Evolutionary conservation across 2,797 vertebrate species (phyloP).

Genomic region (Crax fasciolata): DNA sequence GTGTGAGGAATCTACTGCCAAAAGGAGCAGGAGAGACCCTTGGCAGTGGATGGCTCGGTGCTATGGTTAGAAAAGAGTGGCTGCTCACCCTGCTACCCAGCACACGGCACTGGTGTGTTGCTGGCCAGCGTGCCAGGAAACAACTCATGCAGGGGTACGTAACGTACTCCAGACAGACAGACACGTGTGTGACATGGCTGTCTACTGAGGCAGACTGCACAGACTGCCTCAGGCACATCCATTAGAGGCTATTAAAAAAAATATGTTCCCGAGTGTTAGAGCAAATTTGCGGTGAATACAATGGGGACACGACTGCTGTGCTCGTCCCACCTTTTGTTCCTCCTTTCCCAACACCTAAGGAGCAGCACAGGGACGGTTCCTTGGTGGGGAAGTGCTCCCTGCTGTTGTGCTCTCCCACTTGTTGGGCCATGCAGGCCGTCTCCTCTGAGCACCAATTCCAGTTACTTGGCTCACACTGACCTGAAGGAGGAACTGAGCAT

Average conservation of each 20-base stretch:
- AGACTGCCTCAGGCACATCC: not conserved
- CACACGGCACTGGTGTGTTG: not conserved
- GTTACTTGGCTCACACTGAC: not conserved
- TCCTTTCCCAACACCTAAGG: not conserved
- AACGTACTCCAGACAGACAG: not conserved
- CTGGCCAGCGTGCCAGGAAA: not conserved
- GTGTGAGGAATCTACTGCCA: slow-evolving; percentile 42
- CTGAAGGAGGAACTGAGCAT: slow-evolving; percentile 6
- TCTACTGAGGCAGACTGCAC: not conserved
- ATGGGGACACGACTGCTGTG: accelerated
- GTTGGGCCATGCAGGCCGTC: not conserved
- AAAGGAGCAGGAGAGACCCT: slow-evolving; percentile 11
- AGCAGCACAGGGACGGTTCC: not conserved
- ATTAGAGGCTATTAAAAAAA: not conserved
- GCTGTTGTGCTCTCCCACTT: not conserved
- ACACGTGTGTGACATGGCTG: not conserved
- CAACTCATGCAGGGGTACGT: not conserved
- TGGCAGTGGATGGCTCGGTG: not conserved
- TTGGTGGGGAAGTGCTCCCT: not conserved
- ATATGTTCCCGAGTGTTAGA: not conserved
- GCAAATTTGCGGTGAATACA: not conserved
- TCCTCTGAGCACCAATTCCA: not conserved
- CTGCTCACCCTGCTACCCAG: not conserved
- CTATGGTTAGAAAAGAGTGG: not conserved
- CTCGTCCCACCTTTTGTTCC: not conserved